Percentiles rank a stretch among this genome's conserved stretches.
phyloP scores from a whole-genome alignment of 37 sponge, comb jelly and placozoan species.

The Petrosia ficiformis region DNA sequence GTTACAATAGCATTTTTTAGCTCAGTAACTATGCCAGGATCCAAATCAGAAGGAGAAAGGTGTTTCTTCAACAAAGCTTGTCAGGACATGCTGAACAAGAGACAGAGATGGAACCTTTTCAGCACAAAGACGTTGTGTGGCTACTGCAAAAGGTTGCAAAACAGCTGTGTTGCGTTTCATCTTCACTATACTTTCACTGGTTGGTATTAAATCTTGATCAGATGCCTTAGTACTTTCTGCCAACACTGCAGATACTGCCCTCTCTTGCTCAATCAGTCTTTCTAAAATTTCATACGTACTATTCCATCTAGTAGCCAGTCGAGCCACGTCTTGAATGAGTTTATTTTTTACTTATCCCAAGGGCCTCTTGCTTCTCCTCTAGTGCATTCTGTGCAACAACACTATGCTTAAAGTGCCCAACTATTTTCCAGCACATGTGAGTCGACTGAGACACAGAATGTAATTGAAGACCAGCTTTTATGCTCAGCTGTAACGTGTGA shows the following conservation, averaged over 20 bases:
- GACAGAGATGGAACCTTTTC: too few species aligned
- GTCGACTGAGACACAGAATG: background rate
- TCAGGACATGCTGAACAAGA: too few species aligned
- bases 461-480: background rate
- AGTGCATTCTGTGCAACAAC: background rate
- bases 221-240: too few species aligned
- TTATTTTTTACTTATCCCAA: background rate
- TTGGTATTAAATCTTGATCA: too few species aligned
- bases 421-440: background rate
- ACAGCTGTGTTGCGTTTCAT: too few species aligned
- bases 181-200: too few species aligned
- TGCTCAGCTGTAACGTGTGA: background rate
- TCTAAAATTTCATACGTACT: slow-evolving; percentile 16
- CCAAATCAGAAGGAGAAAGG: too few species aligned
- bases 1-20: too few species aligned
- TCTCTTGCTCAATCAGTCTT: slow-evolving; percentile 21
- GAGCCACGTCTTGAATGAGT: background rate
- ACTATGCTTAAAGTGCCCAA: background rate
- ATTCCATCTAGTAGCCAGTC: slow-evolving; percentile 31
- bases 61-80: too few species aligned
- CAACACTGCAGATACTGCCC: slow-evolving; percentile 22
- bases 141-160: too few species aligned
- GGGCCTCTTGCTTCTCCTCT: background rate
- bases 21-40: too few species aligned
- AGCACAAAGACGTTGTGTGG: too few species aligned